Conservation (phyloP, 2,888 invertebrate genomes). For the Drosophila algonquin region DNA sequence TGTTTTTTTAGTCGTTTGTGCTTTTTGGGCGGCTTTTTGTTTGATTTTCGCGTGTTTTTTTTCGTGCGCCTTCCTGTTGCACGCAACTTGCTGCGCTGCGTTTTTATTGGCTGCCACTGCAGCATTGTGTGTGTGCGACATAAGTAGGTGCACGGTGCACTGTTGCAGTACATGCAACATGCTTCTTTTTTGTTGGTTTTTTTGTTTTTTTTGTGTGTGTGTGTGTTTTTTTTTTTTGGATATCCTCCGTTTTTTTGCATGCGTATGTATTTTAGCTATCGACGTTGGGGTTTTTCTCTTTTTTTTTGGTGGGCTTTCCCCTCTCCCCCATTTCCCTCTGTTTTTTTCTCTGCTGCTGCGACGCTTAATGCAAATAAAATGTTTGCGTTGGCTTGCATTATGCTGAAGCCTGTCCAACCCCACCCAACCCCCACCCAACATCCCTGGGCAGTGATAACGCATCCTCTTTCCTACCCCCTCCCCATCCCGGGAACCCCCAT, state of each 20-base stretch:
- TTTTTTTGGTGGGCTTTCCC: conserved; percentile 45
- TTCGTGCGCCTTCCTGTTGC: conserved; percentile 65
- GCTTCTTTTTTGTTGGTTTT: conserved; percentile 29
- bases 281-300: conserved; percentile 48
- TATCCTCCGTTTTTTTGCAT: conserved; percentile 25
- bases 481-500: conserved; percentile 18
- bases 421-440: neutral
- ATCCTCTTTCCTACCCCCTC: neutral
- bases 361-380: conserved; percentile 79
- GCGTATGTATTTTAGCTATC: conserved; percentile 71
- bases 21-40: conserved; percentile 68
- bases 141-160: conserved; percentile 79
- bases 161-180: conserved; percentile 61
- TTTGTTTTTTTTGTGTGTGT: conserved; percentile 61
- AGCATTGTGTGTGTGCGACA: conserved; percentile 53
- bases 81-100: conserved; percentile 82
- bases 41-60: conserved; percentile 64
- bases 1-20: conserved; percentile 51
- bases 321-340: neutral
- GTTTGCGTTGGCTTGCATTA: conserved; percentile 82
- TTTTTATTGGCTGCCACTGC: conserved; percentile 84
- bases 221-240: conserved; percentile 50
- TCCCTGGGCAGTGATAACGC: conserved; percentile 31
- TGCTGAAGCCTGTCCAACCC: conserved; percentile 58
- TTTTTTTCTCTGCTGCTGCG: conserved; percentile 41